Evolutionary conservation across 2,888 invertebrate genomes (phyloP).

Genomic region (Syrphus vitripennis): DNA sequence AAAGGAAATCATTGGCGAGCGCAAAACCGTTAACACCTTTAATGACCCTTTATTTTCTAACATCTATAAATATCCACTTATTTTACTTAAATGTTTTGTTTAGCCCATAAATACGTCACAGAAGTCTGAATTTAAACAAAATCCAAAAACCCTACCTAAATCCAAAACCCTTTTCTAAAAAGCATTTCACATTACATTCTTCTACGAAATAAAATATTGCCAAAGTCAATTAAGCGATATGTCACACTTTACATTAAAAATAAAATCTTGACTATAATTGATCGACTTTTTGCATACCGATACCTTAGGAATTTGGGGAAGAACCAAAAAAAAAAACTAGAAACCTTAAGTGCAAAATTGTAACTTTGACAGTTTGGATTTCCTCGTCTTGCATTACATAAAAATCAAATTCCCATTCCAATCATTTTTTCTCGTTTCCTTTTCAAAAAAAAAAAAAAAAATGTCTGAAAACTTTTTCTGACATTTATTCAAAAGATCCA

Average conservation of each 20-base stretch:
- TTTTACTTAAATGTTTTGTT: no score
- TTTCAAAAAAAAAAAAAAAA: no score
- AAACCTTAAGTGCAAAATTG: slow-evolving; percentile 51
- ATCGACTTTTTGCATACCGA: slow-evolving; percentile 52
- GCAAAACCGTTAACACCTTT: background rate
- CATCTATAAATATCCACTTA: background rate
- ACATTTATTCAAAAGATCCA: slow-evolving; percentile 64
- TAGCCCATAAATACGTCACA: background rate
- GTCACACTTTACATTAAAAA: slow-evolving; percentile 22
- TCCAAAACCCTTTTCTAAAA: slow-evolving; percentile 20
- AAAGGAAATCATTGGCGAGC: background rate
- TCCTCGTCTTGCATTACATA: background rate
- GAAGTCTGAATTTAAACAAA: background rate
- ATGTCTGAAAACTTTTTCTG: slow-evolving; percentile 55
- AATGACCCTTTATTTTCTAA: background rate
- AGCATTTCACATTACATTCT: slow-evolving; percentile 2
- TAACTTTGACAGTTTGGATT: slow-evolving; percentile 53
- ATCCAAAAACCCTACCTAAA: no score
- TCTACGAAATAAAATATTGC: slow-evolving; percentile 10
- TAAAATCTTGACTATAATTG: slow-evolving; percentile 54
- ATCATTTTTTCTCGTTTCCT: slow-evolving; percentile 47
- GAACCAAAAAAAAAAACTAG: background rate
- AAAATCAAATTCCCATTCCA: slow-evolving; percentile 65
- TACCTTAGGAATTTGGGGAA: background rate
- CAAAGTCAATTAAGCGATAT: slow-evolving; percentile 60